Base-by-base conservation (phyloP, 2,797 vertebrate genomes). In the Botia kubotai region DNA sequence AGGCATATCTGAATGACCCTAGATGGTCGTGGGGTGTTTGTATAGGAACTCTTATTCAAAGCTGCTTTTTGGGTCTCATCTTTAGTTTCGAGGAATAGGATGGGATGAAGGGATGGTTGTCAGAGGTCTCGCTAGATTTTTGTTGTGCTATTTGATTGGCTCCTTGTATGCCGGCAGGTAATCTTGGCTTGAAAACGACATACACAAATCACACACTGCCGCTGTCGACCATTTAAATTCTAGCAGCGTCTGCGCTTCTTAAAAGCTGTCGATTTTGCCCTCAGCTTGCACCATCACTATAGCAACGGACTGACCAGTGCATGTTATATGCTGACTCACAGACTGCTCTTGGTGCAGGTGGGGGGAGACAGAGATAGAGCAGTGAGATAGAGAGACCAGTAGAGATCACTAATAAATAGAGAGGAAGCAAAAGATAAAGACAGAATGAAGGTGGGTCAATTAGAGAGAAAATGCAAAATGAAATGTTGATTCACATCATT, bases 281-380 rank as follows among this genome's bases (percentile, higher is more conserved):
- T 85, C 82, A 82, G 85, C 85, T 89, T 89, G 83, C 46, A 58
- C 85, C 63, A 86, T 93, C 87, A 85, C 91, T 85, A 93, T 92
- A 90, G 92, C 87, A 91, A 93, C 92, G 75, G 80, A 82, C 82
- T 86, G 84, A 88, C 89, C 84, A 82, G 81, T 85, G 80, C 86
- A 80, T 70, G 80, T 84, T 83, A 81, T 85, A 80, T 87, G 90
- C 91, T 93, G 92, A 93, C 90, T 93, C 91, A 92, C 86, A 84
- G 87, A 62, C 77, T 83, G 75, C 79, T 72, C 87, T 80, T 76
- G 77, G 77, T 72, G 83, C 86, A 83, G 80, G 82, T 83, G 82
- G 80, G 68, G 50, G 63, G 23, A 72, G 36, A 57, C 0, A 16
- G 14, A 72, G 36, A 57, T 0, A 16, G 14, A 33, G 16, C 48